Evolutionary conservation across 2,113 vertebrate species (phyloP), one percentile per base, ranked within the genome.

Genomic region (Irena cyanogastra): DNA sequence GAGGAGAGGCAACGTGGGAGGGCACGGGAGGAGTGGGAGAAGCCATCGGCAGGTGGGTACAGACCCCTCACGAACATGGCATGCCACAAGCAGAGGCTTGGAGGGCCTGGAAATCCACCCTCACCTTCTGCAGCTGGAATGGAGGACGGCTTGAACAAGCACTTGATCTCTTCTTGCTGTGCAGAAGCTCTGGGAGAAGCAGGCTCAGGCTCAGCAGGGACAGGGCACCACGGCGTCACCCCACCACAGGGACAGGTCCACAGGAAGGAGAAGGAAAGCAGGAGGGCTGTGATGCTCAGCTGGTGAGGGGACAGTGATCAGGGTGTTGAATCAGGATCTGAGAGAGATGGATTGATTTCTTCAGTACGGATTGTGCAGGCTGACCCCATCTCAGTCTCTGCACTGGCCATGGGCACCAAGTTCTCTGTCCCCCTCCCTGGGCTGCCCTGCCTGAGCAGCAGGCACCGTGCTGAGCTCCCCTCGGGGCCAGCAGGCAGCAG

Each of bases 201-300:
- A 47, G 69, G 28, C 26, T 60, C 5, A 18, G 87, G 52, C 33
- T 86, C 17, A 22, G 57, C 66, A 65, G 60, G 31, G 41, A 49
- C 35, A 47, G 22, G 61, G 8, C 70, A 65, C 30, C 2, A 1
- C 4, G 3, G 7, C n/a, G 86, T 23, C 52, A 83, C 44, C 22
- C 7, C 8, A 2, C 13, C 16, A 3, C 0, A 0, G 12, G 66
- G 60, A 61, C 14, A 23, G 42, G 14, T 33, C 83, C 17, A 4
- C 60, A 66, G 69, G 41, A 66, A 87, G 83, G 88, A 72, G 47
- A 28, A 19, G 83, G 76, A 53, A 83, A 90, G 74, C 50, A 68
- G 53, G 20, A 91, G 54, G 45, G 75, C 60, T 59, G 60, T 3
- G 23, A 59, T 56, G 56, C 41, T 80, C 19, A 7, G 6, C 37